Conservation (phyloP, 53 echinoderm and acorn worm genomes). For the Actinopyga echinites region DNA sequence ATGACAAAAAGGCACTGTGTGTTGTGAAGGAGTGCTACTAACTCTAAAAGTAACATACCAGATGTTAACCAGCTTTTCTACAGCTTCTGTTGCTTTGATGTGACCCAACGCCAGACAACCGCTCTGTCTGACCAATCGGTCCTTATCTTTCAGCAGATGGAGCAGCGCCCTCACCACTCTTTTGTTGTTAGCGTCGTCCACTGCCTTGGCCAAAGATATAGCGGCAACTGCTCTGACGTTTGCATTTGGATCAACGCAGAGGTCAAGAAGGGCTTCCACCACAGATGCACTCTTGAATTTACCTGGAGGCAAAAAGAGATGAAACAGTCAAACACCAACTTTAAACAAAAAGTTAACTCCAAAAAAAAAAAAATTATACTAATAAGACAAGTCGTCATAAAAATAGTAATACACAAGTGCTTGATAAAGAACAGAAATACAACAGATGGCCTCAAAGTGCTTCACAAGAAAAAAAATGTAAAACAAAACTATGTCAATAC, state of each 20-base stretch:
- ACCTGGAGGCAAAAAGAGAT: conserved; percentile 33
- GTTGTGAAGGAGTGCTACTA: no score
- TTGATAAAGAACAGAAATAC: no score
- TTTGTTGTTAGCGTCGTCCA: conserved; percentile 60
- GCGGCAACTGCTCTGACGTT: conserved; percentile 89
- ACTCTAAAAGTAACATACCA: conserved; percentile 64
- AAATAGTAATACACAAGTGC: no score
- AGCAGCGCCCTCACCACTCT: conserved; percentile 68
- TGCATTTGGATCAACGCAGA: conserved; percentile 77
- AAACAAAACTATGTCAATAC: no score
- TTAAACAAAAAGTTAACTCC: neutral
- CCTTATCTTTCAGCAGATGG: conserved; percentile 74
- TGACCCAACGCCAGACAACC: conserved; percentile 93
- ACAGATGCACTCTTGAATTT: conserved; percentile 90
- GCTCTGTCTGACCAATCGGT: conserved; percentile 88
- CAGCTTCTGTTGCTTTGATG: conserved; percentile 82
- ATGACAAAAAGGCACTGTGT: no score
- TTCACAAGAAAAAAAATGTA: no score
- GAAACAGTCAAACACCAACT: neutral
- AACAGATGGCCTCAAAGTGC: no score
- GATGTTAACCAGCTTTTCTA: conserved; percentile 71
- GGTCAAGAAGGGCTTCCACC: conserved; percentile 89
- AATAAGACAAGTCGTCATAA: no score
- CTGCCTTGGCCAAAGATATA: conserved; percentile 81
- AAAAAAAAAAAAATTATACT: no score